A percentile compares a stretch with the other conserved stretches of the same genome.
These are phyloP conservation scores for Aix galericulata DNA, from an alignment of 2,113 vertebrate genomes.

Conservation along the genomic window DNA sequence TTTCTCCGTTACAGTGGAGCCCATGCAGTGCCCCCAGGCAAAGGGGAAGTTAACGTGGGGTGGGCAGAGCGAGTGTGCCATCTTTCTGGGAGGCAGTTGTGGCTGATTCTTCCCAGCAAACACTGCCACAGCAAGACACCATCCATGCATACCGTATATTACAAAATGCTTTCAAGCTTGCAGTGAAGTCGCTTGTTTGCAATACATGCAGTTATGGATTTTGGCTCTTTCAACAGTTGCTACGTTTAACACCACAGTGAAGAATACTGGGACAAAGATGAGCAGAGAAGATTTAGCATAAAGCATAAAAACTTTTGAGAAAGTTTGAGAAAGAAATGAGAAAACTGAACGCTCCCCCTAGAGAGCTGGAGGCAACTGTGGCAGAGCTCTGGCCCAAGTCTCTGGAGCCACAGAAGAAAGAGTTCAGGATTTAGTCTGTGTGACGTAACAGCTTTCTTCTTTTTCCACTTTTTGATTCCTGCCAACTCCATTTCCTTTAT, in stretches of 20 bases:
- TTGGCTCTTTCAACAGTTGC: neutral
- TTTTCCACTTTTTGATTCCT: neutral
- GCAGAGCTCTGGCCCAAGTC: neutral
- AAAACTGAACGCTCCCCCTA: accelerated
- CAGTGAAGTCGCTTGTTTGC: neutral
- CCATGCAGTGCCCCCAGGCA: neutral
- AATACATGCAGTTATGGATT: neutral
- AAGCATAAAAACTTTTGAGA: neutral
- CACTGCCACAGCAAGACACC: neutral
- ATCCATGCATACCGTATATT: neutral
- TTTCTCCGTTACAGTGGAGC: neutral
- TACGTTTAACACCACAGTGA: neutral
- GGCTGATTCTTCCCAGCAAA: neutral
- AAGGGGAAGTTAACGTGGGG: neutral
- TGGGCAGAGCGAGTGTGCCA: neutral
- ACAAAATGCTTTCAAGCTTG: neutral
- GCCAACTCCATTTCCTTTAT: neutral
- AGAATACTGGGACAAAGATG: neutral
- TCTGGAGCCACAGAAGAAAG: neutral
- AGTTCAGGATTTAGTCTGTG: neutral
- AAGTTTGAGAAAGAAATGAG: neutral
- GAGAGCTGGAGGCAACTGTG: neutral
- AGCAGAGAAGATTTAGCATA: neutral
- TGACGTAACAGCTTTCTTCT: neutral
- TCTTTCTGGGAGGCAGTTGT: neutral